Evolutionary conservation across 2,888 invertebrate species (phyloP).

Genomic region (Gibbula magus): DNA sequence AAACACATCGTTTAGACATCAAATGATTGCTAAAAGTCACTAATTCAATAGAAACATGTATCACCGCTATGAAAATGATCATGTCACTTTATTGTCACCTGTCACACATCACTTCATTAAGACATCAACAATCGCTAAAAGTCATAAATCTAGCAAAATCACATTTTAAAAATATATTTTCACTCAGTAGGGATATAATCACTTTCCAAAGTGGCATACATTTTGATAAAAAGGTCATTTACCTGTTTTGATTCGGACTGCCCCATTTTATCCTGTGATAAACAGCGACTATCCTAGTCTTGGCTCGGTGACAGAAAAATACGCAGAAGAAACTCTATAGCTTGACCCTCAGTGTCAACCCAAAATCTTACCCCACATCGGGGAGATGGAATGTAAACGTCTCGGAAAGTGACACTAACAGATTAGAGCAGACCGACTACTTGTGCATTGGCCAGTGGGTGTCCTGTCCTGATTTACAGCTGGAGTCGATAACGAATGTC

Average conservation of each 20-base stretch:
- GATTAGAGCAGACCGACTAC: neutral
- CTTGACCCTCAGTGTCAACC: neutral
- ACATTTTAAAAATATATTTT: too few species aligned
- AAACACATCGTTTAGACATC: too few species aligned
- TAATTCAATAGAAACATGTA: too few species aligned
- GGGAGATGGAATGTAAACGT: conserved; percentile 1
- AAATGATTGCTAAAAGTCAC: too few species aligned
- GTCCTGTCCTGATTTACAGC: neutral
- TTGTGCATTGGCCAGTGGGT: neutral
- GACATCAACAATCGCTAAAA: too few species aligned
- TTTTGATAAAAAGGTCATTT: neutral
- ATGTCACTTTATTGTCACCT: too few species aligned
- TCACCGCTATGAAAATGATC: too few species aligned
- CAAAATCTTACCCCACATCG: neutral
- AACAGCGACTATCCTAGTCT: too few species aligned
- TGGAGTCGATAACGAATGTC: neutral
- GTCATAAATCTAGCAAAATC: too few species aligned
- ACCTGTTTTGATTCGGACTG: neutral
- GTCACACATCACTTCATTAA: too few species aligned
- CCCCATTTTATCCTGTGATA: neutral
- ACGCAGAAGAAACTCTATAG: neutral
- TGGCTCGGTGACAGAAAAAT: neutral
- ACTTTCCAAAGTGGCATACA: too few species aligned
- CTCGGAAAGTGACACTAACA: neutral
- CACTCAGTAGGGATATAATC: too few species aligned